Evolutionary conservation across 2,113 vertebrate species (phyloP).

Genomic region (Eurypyga helias): DNA sequence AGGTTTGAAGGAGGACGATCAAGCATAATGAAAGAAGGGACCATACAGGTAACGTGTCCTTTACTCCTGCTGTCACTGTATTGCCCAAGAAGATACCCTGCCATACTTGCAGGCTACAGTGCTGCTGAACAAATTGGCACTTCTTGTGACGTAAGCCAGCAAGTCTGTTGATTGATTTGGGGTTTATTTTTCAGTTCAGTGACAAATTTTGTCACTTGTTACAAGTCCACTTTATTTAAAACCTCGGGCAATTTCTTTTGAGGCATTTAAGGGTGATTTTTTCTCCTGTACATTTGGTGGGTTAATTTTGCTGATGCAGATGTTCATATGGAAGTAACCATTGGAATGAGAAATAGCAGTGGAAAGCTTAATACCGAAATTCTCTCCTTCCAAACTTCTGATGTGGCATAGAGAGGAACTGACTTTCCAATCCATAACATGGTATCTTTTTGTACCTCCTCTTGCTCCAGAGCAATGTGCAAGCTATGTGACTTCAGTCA

Average conservation of each 20-base stretch:
- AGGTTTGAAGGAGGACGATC: not conserved
- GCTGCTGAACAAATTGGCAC: not conserved
- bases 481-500: not conserved
- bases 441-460: not conserved
- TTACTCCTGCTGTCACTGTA: not conserved
- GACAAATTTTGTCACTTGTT: not conserved
- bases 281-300: not conserved
- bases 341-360: not conserved
- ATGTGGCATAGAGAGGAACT: not conserved
- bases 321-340: not conserved
- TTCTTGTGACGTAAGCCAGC: not conserved
- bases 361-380: not conserved
- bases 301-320: not conserved
- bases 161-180: not conserved
- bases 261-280: not conserved
- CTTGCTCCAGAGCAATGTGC: not conserved
- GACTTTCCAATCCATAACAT: not conserved
- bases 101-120: not conserved
- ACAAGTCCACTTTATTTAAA: not conserved
- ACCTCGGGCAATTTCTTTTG: not conserved
- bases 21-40: not conserved
- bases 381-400: not conserved
- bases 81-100: not conserved
- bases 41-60: not conserved
- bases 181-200: not conserved